Evolutionary conservation across 37 sponge, comb jelly and placozoan species (phyloP).

Genomic region (Cliona cf. orientalis): DNA sequence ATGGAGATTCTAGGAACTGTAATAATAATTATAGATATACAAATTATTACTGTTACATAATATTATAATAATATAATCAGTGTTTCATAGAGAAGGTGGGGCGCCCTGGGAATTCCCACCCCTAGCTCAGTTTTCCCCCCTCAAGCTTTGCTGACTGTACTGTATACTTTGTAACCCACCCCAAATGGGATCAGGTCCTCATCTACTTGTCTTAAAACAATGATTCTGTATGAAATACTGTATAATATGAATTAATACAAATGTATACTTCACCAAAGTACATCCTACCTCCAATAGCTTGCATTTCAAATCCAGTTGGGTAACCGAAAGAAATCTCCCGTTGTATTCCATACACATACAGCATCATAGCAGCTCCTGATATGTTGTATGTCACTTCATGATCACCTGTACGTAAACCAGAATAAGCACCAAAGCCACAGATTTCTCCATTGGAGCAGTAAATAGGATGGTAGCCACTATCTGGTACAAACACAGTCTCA

Average conservation of each 20-base stretch:
- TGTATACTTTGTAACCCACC: no score
- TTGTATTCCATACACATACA: conserved; percentile 21
- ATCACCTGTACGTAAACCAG: background rate
- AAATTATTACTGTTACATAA: no score
- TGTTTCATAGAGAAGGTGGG: no score
- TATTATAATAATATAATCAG: no score
- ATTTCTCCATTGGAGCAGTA: conserved; percentile 15
- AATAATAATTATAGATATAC: no score
- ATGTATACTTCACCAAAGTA: background rate
- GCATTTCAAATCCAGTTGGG: conserved; percentile 43
- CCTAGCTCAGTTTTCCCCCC: no score
- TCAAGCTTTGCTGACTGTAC: no score
- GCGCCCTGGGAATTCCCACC: no score
- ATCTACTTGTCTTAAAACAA: no score
- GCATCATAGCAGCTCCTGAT: conserved; percentile 15
- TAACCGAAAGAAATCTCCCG: conserved; percentile 31
- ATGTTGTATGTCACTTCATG: background rate
- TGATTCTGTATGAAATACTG: no score
- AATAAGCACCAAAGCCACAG: conserved; percentile 33
- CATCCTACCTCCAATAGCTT: conserved; percentile 24
- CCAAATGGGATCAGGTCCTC: no score
- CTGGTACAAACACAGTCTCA: background rate
- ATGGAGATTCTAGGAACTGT: conserved; percentile 4
- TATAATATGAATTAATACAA: no score
- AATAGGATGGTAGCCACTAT: conserved; percentile 14